These are phyloP conservation scores for Hydractinia echinata DNA, from an alignment of 30 jellyfish, hydroid and myxozoan genomes.

Conservation along the genomic window DNA sequence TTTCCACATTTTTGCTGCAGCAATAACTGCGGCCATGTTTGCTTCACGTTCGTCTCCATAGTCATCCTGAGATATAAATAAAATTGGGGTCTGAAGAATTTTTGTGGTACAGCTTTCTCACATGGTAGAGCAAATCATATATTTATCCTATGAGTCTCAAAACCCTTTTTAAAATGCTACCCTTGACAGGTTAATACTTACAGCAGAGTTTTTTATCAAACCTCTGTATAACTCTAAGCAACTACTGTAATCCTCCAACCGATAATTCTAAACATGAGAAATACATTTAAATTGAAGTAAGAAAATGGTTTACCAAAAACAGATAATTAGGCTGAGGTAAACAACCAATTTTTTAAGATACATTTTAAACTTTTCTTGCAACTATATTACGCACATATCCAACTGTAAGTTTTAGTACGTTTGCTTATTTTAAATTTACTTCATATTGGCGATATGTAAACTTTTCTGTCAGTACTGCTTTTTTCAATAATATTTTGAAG, in stretches of 20 bases:
- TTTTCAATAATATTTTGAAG: no score
- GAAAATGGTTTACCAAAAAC: no score
- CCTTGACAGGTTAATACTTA: neutral
- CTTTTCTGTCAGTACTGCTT: no score
- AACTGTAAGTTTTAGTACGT: no score
- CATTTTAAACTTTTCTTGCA: no score
- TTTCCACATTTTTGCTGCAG: conserved; percentile 94
- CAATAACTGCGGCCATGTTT: conserved; percentile 84
- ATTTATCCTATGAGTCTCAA: neutral
- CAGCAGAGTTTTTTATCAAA: conserved; percentile 81
- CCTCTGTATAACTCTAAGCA: conserved; percentile 75
- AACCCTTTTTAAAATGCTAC: neutral
- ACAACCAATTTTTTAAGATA: no score
- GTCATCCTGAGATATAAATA: conserved; percentile 53
- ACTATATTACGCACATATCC: no score
- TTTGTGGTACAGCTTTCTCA: no score
- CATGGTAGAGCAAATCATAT: neutral
- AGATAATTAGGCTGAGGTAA: no score
- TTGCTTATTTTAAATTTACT: no score
- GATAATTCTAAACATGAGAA: conserved; percentile 50
- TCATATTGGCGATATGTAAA: no score
- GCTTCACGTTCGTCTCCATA: conserved; percentile 95
- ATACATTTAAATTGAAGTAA: no score
- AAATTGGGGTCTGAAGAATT: neutral
- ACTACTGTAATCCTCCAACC: conserved; percentile 74